A percentile compares a stretch with the other conserved stretches of the same genome.
phyloP scores from a whole-genome alignment of 1,140 invertebrate species.

The Apolygus lucorum region DNA sequence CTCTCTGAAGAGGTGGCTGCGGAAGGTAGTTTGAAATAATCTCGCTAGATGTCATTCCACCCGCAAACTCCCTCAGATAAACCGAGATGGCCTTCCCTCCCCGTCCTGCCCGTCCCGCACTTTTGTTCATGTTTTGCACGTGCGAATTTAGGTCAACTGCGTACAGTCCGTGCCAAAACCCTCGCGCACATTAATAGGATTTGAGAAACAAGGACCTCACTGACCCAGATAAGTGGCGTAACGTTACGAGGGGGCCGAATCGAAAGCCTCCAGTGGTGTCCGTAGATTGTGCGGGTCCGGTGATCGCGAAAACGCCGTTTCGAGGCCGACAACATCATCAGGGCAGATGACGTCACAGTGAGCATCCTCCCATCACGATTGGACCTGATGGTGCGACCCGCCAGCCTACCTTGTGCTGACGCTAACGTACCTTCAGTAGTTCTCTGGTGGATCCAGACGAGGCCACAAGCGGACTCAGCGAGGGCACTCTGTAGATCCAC shows the following conservation, averaged over 20 bases:
- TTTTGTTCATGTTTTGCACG: slow-evolving; percentile 20
- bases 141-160: slow-evolving; percentile 13
- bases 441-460: no score
- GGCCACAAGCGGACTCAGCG: no score
- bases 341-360: no score
- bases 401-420: no score
- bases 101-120: not conserved
- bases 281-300: not conserved
- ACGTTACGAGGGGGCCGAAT: not conserved
- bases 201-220: slow-evolving; percentile 8
- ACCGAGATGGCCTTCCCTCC: not conserved
- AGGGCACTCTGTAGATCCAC: no score
- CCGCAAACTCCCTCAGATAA: no score
- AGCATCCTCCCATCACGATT: no score
- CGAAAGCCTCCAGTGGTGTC: not conserved
- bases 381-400: no score
- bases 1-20: no score
- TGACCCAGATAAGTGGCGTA: not conserved
- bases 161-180: slow-evolving; percentile 14
- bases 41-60: not conserved
- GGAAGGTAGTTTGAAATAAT: no score
- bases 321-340: no score
- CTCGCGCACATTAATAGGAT: slow-evolving; percentile 6
- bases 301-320: not conserved
- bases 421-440: no score